Evolutionary conservation across 2,888 invertebrate species (phyloP).

Genomic region (Pollenia griseotomentosa): DNA sequence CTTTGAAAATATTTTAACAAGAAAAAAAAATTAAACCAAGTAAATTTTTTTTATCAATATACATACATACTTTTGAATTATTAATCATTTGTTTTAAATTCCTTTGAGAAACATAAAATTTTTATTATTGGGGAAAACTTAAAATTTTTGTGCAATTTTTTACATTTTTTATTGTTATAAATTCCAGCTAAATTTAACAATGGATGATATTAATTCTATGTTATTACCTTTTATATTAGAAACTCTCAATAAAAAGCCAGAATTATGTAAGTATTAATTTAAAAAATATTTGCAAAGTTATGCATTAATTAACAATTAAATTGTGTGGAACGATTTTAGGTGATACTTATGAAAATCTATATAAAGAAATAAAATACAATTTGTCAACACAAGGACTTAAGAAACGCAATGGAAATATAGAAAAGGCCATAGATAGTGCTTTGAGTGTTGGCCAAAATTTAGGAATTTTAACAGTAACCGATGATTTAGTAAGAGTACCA

Average conservation of each 20-base stretch:
- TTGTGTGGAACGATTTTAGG: conserved; percentile 64
- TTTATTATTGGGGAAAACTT: no score
- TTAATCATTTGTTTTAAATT: no score
- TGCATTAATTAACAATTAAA: background rate
- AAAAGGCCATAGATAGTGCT: conserved; percentile 63
- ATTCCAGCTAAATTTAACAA: conserved; percentile 49
- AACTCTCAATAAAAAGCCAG: conserved; percentile 67
- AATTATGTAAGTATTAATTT: conserved; percentile 64
- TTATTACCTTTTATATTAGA: conserved; percentile 71
- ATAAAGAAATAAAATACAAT: conserved; percentile 61
- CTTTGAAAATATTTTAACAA: no score
- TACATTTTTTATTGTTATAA: no score
- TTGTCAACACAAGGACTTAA: conserved; percentile 49
- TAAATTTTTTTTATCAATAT: no score
- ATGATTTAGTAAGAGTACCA: conserved; percentile 70
- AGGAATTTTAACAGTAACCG: conserved; percentile 67
- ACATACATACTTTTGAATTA: no score
- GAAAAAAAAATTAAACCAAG: no score
- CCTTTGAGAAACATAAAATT: no score
- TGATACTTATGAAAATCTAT: conserved; percentile 73
- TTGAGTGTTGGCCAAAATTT: conserved; percentile 68
- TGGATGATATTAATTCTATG: conserved; percentile 64
- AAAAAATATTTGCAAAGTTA: background rate
- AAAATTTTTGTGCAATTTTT: no score
- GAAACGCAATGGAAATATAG: conserved; percentile 31